phyloP scores from a whole-genome alignment of 2,888 invertebrate species.

The Drosophila planitibia region DNA sequence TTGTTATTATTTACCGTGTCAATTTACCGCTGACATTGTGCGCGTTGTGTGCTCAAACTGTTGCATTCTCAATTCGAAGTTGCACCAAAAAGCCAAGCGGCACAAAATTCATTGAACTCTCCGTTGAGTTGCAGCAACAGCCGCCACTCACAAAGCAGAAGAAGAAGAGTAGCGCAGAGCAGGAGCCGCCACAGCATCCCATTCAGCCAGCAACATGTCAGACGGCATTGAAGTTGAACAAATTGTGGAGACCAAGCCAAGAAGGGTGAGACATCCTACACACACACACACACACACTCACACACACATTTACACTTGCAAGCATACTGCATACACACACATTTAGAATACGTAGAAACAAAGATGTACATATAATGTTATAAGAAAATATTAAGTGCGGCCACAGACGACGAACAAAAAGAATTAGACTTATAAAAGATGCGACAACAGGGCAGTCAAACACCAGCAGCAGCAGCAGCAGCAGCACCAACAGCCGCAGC shows the following conservation, averaged over 20 bases:
- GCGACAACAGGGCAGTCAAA: slow-evolving; percentile 47
- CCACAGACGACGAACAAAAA: slow-evolving; percentile 50
- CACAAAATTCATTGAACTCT: slow-evolving; percentile 61
- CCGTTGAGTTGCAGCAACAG: slow-evolving; percentile 48
- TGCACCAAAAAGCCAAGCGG: slow-evolving; percentile 38
- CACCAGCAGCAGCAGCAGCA: slow-evolving; percentile 15
- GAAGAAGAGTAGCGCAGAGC: slow-evolving; percentile 30
- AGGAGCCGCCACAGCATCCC: slow-evolving; percentile 44
- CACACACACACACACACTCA: slow-evolving; percentile 13
- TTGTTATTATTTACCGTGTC: slow-evolving; percentile 37
- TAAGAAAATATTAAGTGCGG: slow-evolving; percentile 50
- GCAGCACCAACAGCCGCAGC: slow-evolving; percentile 5
- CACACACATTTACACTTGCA: slow-evolving; percentile 20
- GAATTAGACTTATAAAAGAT: slow-evolving; percentile 56
- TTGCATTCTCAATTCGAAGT: slow-evolving; percentile 18
- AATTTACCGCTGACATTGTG: slow-evolving; percentile 20
- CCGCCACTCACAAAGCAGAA: slow-evolving; percentile 19
- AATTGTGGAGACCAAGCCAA: slow-evolving; percentile 87
- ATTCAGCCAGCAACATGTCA: slow-evolving; percentile 76
- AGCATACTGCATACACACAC: background rate
- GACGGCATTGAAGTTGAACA: slow-evolving; percentile 89
- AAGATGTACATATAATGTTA: slow-evolving; percentile 11
- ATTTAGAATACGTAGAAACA: slow-evolving; percentile 5
- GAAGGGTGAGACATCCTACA: slow-evolving; percentile 86
- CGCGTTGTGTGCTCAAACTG: slow-evolving; percentile 28